phyloP scores from a whole-genome alignment of 2,888 invertebrate species.

The Drosophila anceps region DNA sequence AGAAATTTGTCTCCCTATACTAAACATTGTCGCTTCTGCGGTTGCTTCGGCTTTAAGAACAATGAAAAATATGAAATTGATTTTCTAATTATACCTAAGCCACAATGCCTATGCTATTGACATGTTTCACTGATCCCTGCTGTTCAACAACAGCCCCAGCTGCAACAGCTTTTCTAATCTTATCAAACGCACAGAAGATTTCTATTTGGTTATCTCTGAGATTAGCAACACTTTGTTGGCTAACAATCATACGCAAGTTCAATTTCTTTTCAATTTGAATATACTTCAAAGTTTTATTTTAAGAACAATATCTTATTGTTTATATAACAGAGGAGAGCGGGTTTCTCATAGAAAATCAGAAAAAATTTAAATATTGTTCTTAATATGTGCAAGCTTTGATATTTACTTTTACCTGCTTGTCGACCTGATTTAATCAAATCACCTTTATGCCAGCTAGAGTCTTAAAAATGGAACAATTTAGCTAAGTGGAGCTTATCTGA shows the following conservation, averaged over 20 bases:
- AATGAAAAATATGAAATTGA: conserved; percentile 34
- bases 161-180: background rate
- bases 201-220: conserved; percentile 3
- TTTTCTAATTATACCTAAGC: conserved; percentile 63
- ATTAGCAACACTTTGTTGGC: background rate
- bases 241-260: background rate
- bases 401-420: background rate
- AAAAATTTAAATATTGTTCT: no score
- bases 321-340: no score
- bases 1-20: conserved; percentile 29
- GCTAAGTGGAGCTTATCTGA: background rate
- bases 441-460: background rate
- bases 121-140: conserved; percentile 3
- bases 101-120: conserved; percentile 20
- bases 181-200: background rate
- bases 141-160: background rate
- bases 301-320: background rate
- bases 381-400: no score
- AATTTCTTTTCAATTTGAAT: background rate
- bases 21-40: conserved; percentile 16
- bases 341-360: background rate
- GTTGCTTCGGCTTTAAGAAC: conserved; percentile 23
- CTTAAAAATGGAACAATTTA: background rate
- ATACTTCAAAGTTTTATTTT: background rate
- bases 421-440: background rate